These are phyloP conservation scores for Colossoma macropomum DNA, from an alignment of 2,113 vertebrate genomes.

Conservation along the genomic window DNA sequence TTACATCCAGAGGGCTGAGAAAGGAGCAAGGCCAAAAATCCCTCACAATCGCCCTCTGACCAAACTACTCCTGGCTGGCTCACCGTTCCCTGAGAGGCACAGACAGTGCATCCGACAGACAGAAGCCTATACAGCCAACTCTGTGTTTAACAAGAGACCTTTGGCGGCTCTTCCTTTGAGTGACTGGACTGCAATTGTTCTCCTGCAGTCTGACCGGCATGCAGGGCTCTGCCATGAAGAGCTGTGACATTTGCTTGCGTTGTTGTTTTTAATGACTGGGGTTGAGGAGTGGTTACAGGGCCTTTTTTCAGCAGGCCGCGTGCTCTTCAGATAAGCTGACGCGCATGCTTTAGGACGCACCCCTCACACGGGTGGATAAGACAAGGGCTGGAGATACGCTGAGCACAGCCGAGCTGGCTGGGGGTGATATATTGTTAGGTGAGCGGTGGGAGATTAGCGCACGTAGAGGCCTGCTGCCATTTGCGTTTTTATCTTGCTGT, in stretches of 20 bases:
- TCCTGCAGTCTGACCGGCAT: too few species aligned
- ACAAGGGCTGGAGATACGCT: constrained; percentile 52
- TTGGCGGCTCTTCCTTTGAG: constrained; percentile 10
- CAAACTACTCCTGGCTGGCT: constrained; percentile 26
- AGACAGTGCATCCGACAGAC: not conserved
- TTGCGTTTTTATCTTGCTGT: constrained; percentile 42
- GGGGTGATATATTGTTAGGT: constrained; percentile 45
- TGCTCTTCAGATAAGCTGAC: constrained; percentile 63
- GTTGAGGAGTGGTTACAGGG: constrained; percentile 50
- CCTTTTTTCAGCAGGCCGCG: constrained; percentile 34
- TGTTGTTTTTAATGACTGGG: constrained; percentile 63
- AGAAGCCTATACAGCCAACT: not conserved
- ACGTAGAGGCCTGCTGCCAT: constrained; percentile 25
- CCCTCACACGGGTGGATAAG: constrained; percentile 46
- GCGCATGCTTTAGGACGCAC: constrained; percentile 47
- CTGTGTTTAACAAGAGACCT: constrained; percentile 35
- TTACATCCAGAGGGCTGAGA: not conserved
- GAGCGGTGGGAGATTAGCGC: constrained; percentile 44
- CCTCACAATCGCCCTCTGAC: constrained; percentile 25
- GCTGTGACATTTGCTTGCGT: constrained; percentile 59
- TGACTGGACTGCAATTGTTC: constrained; percentile 24
- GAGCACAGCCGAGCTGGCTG: constrained; percentile 40
- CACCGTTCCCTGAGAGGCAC: constrained; percentile 6
- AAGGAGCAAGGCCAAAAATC: not conserved
- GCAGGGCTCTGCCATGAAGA: not conserved